These are phyloP conservation scores for Bombylius major DNA, from an alignment of 2,888 invertebrate genomes.

Conservation along the genomic window DNA sequence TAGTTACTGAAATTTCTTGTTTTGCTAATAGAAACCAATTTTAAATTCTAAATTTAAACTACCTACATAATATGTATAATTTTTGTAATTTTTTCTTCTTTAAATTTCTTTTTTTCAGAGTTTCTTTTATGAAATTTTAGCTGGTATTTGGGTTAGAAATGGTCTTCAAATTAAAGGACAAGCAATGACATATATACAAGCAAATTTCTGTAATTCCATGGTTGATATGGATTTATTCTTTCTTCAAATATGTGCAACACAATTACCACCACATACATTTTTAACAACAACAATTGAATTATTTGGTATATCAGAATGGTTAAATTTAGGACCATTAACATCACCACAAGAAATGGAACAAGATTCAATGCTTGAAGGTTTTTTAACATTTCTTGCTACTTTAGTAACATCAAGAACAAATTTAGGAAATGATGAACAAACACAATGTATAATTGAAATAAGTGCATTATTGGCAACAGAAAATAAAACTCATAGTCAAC, in stretches of 20 bases:
- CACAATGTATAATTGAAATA: conserved; percentile 76
- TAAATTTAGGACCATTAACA: conserved; percentile 59
- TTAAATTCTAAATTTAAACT: not conserved
- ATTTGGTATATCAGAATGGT: conserved; percentile 81
- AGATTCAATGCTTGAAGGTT: conserved; percentile 87
- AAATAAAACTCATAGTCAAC: conserved; percentile 90
- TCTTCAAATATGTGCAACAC: conserved; percentile 84
- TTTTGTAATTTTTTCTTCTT: no score
- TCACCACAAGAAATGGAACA: conserved; percentile 66
- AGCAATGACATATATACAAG: conserved; percentile 97
- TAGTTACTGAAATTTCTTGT: no score
- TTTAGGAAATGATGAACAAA: conserved; percentile 49
- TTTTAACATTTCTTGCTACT: conserved; percentile 80
- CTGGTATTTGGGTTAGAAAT: conserved; percentile 92
- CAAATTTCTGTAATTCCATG: conserved; percentile 98
- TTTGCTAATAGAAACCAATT: no score
- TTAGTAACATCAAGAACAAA: conserved; percentile 80
- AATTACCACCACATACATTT: conserved; percentile 74
- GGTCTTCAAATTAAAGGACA: conserved; percentile 97
- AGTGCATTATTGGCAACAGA: conserved; percentile 84
- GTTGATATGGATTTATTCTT: conserved; percentile 94
- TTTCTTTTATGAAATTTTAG: conserved; percentile 87
- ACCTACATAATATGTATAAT: no score
- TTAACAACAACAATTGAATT: conserved; percentile 78
- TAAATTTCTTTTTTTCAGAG: conserved; percentile 47